These are phyloP conservation scores for Hyles euphorbiae DNA, from an alignment of 1,140 invertebrate species.

Conservation along the genomic window DNA sequence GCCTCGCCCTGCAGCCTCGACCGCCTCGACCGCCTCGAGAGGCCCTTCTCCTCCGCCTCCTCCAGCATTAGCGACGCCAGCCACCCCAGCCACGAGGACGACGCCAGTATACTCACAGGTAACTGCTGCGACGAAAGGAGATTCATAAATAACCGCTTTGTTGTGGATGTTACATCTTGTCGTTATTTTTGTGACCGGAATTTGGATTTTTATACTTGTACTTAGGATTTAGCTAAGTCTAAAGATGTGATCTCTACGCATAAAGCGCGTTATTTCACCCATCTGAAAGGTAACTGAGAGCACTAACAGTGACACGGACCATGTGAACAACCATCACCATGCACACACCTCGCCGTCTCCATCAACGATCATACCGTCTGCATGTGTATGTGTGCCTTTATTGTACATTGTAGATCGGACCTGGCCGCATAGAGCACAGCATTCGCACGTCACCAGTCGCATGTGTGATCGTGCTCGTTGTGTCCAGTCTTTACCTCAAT, in stretches of 20 bases:
- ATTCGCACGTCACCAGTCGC: no score
- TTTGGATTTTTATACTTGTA: no score
- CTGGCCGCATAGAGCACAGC: background rate
- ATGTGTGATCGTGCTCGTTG: background rate
- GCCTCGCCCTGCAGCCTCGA: slow-evolving; percentile 85
- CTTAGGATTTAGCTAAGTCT: no score
- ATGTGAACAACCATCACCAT: slow-evolving; percentile 68
- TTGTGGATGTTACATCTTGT: slow-evolving; percentile 2
- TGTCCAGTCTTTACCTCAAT: slow-evolving; percentile 35
- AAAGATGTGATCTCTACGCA: background rate
- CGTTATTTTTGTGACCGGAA: background rate
- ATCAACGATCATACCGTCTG: slow-evolving; percentile 27
- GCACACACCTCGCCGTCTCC: slow-evolving; percentile 38
- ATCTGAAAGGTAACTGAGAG: slow-evolving; percentile 4
- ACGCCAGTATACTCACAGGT: slow-evolving; percentile 93
- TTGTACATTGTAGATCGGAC: slow-evolving; percentile 41
- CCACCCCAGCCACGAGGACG: slow-evolving; percentile 84
- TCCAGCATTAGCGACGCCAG: slow-evolving; percentile 89
- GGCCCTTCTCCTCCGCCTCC: slow-evolving; percentile 92
- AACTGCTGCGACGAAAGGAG: slow-evolving; percentile 30
- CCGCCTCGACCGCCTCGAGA: slow-evolving; percentile 62
- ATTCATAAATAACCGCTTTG: background rate
- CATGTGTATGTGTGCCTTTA: slow-evolving; percentile 62
- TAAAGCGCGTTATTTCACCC: slow-evolving; percentile 3
- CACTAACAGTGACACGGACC: slow-evolving; percentile 14